Evolutionary conservation across 2,797 vertebrate species (phyloP), one percentile per base, ranked within the genome.

Genomic region (Megalops cyprinoides): DNA sequence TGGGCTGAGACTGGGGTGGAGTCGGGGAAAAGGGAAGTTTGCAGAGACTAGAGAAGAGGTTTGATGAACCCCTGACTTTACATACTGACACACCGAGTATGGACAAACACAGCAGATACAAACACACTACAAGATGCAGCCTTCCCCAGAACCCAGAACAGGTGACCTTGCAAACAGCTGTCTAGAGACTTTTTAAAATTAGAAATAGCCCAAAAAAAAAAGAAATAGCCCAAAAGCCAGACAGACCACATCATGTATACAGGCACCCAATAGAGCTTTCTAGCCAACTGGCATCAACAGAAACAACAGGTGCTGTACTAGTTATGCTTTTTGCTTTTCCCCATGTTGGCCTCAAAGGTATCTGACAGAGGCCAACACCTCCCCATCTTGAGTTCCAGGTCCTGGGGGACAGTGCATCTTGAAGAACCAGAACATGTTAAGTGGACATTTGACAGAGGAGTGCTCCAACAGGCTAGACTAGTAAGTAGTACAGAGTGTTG

Each of bases 391-490:
- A 23, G 8, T 20, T 74, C 39, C 53, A 25, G 39, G 78, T 87
- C 90, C 84, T 83, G 84, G 87, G 84, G 85, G 80, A 84, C 83
- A 75, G 87, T 90, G 89, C 92, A 93, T 93, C 92, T 90, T 84
- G 84, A 87, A 81, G 84, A 87, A 88, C 86, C 82, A 89, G 84
- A 85, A 86, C 87, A 92, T 91, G 91, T 91, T 91, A 89, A 90
- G 93, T 93, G 92, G 91, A 93, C 92, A 92, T 90, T 90, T 85
- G 89, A 93, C 83, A 87, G 81, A 85, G 82, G 84, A 86, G 93
- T 93, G 92, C 90, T 93, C 87, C 86, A 86, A 92, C 88, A 90
- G 91, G 91, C 94, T 94, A 94, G 83, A 89, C 93, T 93, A 95
- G 92, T 89, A 85, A 95, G 92, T 89, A 85, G 93, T 92, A 93